phyloP scores from a whole-genome alignment of 2,113 vertebrate genomes.

The Hippoglossus stenolepis region DNA sequence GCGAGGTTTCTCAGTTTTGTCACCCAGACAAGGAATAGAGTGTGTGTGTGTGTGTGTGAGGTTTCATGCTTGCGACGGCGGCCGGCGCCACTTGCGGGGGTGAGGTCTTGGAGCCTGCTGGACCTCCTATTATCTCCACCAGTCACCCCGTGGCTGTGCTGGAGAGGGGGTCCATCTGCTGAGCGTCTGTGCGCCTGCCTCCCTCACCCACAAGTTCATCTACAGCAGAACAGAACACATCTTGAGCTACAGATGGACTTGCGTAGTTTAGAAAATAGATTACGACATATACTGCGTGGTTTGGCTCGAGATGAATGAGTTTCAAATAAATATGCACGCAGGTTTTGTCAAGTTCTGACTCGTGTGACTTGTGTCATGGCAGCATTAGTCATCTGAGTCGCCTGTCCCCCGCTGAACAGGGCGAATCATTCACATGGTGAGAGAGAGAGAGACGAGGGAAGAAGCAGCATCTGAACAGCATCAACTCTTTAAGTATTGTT shows the following conservation, averaged over 20 bases:
- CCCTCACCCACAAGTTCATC: conserved; percentile 66
- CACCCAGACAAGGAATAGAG: conserved; percentile 45
- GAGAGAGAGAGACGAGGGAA: no score
- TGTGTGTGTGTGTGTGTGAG: conserved; percentile 4
- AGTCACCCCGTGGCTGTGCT: conserved; percentile 46
- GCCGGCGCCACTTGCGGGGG: conserved; percentile 2
- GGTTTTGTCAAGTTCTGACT: no score
- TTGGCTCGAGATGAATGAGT: neutral
- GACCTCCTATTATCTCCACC: conserved; percentile 44
- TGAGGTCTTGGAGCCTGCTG: conserved; percentile 53
- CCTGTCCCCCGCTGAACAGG: no score
- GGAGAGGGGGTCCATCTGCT: conserved; percentile 74
- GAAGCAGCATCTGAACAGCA: no score
- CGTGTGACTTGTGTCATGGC: no score
- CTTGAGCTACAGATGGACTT: conserved; percentile 66
- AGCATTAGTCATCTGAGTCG: no score
- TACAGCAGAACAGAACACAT: conserved; percentile 54
- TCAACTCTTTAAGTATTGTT: no score
- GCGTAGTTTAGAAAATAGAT: conserved; percentile 32
- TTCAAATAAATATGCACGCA: no score
- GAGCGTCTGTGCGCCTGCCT: conserved; percentile 64
- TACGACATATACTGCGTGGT: conserved; percentile 32
- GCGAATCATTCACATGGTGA: no score
- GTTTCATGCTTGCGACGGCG: conserved; percentile 18
- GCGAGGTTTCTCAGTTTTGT: conserved; percentile 69